Conservation (phyloP, 1,140 invertebrate species). For the Drosophila repletoides region DNA sequence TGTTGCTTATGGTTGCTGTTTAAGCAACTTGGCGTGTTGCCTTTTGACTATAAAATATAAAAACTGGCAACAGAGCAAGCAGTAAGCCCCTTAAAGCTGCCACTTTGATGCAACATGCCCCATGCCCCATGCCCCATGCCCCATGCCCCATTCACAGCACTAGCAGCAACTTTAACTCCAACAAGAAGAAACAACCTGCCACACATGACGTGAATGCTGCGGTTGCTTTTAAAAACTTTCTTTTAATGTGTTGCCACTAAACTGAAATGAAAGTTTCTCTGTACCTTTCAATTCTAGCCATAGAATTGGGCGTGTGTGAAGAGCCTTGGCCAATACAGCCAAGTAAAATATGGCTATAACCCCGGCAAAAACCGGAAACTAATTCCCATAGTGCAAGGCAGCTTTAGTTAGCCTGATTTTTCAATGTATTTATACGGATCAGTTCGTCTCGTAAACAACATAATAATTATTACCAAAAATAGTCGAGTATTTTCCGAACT, state of each 20-base stretch:
- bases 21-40: conserved; percentile 69
- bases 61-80: conserved; percentile 44
- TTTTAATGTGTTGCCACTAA: conserved; percentile 54
- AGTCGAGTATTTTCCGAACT: no score
- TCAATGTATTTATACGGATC: no score
- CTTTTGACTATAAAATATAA: conserved; percentile 80
- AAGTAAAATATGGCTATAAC: no score
- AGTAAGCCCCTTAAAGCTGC: conserved; percentile 62
- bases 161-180: conserved; percentile 34
- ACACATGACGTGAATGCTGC: conserved; percentile 71
- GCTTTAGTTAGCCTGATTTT: no score
- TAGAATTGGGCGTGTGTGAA: no score
- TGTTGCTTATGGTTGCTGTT: conserved; percentile 19
- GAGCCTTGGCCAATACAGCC: no score
- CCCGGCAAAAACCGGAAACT: neutral
- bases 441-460: no score
- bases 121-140: conserved; percentile 38
- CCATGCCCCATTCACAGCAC: conserved; percentile 44
- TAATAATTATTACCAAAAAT: no score
- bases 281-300: conserved; percentile 20
- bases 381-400: no score
- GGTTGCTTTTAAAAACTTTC: conserved; percentile 70
- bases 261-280: conserved; percentile 25
- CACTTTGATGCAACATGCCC: conserved; percentile 41
- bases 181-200: conserved; percentile 38